phyloP scores from a whole-genome alignment of 2,113 vertebrate genomes.

The Aplodontia rufa region DNA sequence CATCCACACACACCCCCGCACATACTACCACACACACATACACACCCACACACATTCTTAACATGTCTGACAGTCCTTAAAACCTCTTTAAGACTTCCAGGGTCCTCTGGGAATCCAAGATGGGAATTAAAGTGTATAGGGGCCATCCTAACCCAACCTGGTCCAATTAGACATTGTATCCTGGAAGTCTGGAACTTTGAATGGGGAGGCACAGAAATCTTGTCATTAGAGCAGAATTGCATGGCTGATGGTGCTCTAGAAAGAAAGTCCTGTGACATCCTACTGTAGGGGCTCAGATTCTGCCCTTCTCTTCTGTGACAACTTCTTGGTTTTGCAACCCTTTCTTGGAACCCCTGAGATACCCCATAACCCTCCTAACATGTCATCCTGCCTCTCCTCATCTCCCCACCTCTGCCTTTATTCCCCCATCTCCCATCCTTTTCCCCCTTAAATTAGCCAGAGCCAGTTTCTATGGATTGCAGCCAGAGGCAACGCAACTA shows the following conservation, averaged over 20 bases:
- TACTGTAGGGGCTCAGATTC: neutral
- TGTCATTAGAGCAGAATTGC: neutral
- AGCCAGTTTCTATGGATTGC: neutral
- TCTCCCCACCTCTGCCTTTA: neutral
- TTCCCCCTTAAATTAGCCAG: neutral
- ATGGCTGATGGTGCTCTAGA: neutral
- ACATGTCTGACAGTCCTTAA: neutral
- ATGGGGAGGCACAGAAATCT: neutral
- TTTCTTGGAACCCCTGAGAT: conserved; percentile 10
- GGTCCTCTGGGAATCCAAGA: neutral
- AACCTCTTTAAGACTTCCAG: neutral
- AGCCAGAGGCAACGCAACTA: neutral
- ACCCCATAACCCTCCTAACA: neutral
- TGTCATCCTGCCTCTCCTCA: neutral
- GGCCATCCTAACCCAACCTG: neutral
- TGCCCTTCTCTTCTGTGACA: neutral
- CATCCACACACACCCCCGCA: neutral
- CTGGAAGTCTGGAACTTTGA: neutral
- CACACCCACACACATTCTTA: too few species aligned
- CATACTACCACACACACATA: neutral
- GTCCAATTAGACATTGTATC: neutral
- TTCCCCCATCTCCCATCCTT: neutral
- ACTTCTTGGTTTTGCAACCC: neutral
- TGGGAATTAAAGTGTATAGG: neutral
- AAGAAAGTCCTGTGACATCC: neutral